Conservation (phyloP, 2,113 vertebrate genomes). For the Ptilonorhynchus violaceus region DNA sequence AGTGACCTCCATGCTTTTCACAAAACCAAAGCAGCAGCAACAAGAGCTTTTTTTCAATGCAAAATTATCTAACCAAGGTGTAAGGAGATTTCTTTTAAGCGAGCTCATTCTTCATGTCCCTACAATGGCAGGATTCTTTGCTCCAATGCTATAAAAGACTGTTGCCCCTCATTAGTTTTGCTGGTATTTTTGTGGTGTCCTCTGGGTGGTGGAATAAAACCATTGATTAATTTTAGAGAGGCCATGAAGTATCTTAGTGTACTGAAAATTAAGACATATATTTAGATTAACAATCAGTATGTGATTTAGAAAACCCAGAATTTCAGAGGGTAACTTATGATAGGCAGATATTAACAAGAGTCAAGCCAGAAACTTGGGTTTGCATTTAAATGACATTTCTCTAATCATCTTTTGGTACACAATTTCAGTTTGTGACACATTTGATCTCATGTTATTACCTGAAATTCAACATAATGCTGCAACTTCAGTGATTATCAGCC, state of each 20-base stretch:
- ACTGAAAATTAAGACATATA: background rate
- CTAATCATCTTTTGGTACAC: background rate
- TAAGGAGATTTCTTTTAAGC: background rate
- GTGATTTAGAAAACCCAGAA: background rate
- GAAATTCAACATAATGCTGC: background rate
- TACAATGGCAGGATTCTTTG: background rate
- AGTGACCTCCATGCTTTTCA: background rate
- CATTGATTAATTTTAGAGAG: background rate
- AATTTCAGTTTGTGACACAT: background rate
- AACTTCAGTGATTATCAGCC: background rate
- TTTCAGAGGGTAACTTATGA: background rate
- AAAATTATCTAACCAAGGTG: background rate
- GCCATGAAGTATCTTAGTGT: background rate
- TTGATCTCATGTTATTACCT: background rate
- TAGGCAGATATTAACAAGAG: background rate
- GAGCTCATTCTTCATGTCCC: background rate
- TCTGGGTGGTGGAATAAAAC: conserved; percentile 2
- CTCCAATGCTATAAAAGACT: background rate
- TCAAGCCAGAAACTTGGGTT: background rate
- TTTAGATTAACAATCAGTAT: background rate
- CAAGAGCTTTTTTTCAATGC: background rate
- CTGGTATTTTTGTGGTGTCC: background rate
- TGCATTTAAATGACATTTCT: background rate
- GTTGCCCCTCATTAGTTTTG: background rate
- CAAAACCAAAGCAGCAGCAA: background rate